Conservation (phyloP, 2,797 vertebrate species). For the Neoniphon sammara region DNA sequence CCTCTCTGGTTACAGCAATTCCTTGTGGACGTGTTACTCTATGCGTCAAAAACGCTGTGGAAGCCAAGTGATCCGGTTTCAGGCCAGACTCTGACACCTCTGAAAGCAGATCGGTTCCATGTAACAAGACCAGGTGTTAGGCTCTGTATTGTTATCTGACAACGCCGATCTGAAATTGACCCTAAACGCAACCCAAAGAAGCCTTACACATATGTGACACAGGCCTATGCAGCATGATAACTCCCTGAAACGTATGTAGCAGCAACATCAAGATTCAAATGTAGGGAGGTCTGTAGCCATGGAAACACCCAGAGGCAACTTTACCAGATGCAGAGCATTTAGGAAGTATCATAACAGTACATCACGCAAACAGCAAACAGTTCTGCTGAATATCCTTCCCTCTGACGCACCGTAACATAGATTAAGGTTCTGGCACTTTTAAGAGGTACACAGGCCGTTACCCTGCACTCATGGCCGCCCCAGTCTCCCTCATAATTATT, state of each 20-base stretch:
- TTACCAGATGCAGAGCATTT: slow-evolving; percentile 27
- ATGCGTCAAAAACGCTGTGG: slow-evolving; percentile 12
- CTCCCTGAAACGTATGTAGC: not conserved
- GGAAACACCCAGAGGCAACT: slow-evolving; percentile 12
- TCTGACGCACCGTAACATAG: slow-evolving; percentile 37
- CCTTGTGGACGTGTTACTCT: slow-evolving; percentile 47
- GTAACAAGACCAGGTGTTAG: slow-evolving; percentile 69
- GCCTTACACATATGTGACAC: not conserved
- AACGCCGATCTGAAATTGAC: slow-evolving; percentile 25
- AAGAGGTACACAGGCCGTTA: slow-evolving; percentile 8
- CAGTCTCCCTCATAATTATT: slow-evolving; percentile 33
- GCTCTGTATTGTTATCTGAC: slow-evolving; percentile 38
- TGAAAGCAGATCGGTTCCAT: slow-evolving; percentile 58
- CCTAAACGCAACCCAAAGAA: not conserved
- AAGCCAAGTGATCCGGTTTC: slow-evolving; percentile 62
- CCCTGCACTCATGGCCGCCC: slow-evolving; percentile 21
- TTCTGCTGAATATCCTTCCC: slow-evolving; percentile 36
- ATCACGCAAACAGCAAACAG: slow-evolving; percentile 47
- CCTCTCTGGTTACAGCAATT: slow-evolving; percentile 60
- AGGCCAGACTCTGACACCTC: slow-evolving; percentile 71
- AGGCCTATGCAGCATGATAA: not conserved
- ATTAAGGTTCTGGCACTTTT: slow-evolving; percentile 37
- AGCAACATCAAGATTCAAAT: slow-evolving; percentile 12
- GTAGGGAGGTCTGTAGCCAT: not conserved
- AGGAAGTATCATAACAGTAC: slow-evolving; percentile 33